Evolutionary conservation across 2,888 invertebrate genomes (phyloP).

Genomic region (Nesidiocoris tenuis): DNA sequence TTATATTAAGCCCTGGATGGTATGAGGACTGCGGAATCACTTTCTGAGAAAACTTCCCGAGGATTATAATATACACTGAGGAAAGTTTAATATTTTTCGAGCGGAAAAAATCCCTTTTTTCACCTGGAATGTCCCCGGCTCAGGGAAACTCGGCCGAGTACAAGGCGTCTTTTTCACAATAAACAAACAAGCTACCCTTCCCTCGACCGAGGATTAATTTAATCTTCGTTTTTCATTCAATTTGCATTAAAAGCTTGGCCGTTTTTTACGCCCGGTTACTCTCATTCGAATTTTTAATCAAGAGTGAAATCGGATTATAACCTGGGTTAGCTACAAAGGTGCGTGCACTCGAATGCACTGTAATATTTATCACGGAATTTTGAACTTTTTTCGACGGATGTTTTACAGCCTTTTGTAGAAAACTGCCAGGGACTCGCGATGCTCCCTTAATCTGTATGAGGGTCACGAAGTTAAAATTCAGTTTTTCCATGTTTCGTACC

Average conservation of each 20-base stretch:
- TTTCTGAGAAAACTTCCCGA: neutral
- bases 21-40: conserved; percentile 26
- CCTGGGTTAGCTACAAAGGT: too few relatives aligned
- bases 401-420: too few relatives aligned
- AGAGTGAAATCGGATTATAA: neutral
- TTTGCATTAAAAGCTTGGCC: neutral
- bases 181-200: neutral
- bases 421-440: too few relatives aligned
- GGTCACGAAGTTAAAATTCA: too few relatives aligned
- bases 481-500: too few relatives aligned
- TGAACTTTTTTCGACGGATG: too few relatives aligned
- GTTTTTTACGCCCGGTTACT: neutral
- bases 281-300: neutral
- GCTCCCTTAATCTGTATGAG: too few relatives aligned
- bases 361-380: too few relatives aligned
- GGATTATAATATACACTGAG: neutral
- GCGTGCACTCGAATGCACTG: too few relatives aligned
- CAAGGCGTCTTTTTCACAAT: neutral
- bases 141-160: too few relatives aligned
- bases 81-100: conserved; percentile 3
- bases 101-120: neutral
- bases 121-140: neutral
- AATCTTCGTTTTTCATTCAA: neutral
- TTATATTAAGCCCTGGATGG: conserved; percentile 5
- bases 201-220: neutral